A percentile compares a stretch with the other conserved stretches of the same genome.
phyloP scores from a whole-genome alignment of 2,113 vertebrate species.

The Henicopernis longicauda region DNA sequence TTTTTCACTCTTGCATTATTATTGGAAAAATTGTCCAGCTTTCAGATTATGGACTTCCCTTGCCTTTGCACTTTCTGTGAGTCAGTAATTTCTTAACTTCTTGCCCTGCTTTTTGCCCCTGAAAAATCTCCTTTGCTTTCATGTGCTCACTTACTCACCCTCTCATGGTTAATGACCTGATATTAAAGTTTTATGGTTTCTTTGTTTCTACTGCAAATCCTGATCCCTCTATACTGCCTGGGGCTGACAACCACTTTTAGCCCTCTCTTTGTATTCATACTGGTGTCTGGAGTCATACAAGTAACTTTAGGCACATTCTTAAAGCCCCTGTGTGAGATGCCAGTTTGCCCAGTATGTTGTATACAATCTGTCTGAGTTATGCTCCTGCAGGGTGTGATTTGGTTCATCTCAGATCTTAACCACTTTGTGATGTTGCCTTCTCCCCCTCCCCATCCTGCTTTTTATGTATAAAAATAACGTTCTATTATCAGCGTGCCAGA shows the following conservation, averaged over 20 bases:
- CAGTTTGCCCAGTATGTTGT: background rate
- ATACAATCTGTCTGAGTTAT: background rate
- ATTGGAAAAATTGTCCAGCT: background rate
- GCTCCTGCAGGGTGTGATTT: background rate
- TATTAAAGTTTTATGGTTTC: background rate
- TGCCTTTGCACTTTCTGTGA: background rate
- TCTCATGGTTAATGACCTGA: background rate
- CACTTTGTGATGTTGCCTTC: background rate
- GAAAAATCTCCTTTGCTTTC: background rate
- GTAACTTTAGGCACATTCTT: background rate
- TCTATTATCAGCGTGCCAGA: fast-evolving
- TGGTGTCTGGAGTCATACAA: background rate
- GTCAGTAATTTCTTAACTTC: background rate
- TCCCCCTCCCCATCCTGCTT: background rate
- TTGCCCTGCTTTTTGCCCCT: background rate
- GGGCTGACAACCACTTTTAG: background rate
- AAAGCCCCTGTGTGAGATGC: background rate
- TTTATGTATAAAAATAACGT: background rate
- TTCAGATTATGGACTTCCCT: background rate
- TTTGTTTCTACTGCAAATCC: background rate
- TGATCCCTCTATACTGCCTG: background rate
- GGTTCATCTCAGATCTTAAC: background rate
- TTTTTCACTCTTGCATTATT: background rate
- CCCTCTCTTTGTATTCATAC: background rate
- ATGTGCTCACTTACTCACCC: background rate